Evolutionary conservation across 2,113 vertebrate genomes (phyloP).

Genomic region (Butorides virescens): DNA sequence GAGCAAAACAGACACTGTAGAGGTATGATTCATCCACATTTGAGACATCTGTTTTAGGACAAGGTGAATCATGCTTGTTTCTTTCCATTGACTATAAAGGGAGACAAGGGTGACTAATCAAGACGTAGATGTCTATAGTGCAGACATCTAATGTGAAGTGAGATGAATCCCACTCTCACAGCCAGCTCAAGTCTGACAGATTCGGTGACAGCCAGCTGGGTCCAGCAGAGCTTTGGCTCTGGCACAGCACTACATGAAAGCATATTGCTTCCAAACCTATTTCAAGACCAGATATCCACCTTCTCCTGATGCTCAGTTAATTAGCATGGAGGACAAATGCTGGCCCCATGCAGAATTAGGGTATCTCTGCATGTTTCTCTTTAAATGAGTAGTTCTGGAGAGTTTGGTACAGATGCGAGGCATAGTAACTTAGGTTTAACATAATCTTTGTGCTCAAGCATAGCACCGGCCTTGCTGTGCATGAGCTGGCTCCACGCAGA

Average conservation of each 20-base stretch:
- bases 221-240: conserved; percentile 14
- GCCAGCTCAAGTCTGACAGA: background rate
- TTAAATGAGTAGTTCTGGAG: background rate
- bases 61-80: conserved; percentile 30
- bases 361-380: background rate
- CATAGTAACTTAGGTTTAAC: background rate
- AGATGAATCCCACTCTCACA: background rate
- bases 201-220: background rate
- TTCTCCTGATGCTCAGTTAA: background rate
- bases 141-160: conserved; percentile 1
- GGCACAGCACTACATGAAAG: background rate
- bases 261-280: background rate
- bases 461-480: background rate
- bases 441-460: background rate
- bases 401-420: background rate
- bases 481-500: background rate
- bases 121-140: conserved; percentile 4
- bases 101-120: conserved; percentile 32
- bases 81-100: conserved; percentile 6
- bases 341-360: background rate
- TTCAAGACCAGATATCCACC: background rate
- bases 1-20: background rate
- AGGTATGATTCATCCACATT: conserved; percentile 31
- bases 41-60: conserved; percentile 10
- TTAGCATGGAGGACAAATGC: background rate